Conservation (phyloP, 1,140 invertebrate species). For the Agrilus planipennis region DNA sequence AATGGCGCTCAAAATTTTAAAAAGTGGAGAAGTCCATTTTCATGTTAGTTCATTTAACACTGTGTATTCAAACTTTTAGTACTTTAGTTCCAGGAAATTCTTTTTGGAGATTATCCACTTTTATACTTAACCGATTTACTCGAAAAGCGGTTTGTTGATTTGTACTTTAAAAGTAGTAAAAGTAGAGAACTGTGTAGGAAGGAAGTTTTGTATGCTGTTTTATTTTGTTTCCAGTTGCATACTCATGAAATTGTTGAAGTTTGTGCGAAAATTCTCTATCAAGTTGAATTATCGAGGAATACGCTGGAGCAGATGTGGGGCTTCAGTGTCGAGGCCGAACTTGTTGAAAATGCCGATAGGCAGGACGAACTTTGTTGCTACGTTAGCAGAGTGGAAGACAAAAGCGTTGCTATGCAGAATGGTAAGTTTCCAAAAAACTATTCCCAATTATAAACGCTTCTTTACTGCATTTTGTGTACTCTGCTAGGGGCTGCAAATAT, state of each 20-base stretch:
- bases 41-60: no score
- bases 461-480: not conserved
- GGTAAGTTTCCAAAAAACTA: conserved; percentile 46
- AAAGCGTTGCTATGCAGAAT: conserved; percentile 89
- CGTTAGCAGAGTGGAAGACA: conserved; percentile 87
- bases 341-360: conserved; percentile 88
- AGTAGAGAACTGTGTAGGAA: no score
- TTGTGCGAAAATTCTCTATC: conserved; percentile 92
- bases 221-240: conserved; percentile 61
- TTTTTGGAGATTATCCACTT: no score
- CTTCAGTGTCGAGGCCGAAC: conserved; percentile 91
- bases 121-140: no score
- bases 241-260: conserved; percentile 94
- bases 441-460: not conserved
- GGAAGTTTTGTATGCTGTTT: no score
- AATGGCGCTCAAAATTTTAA: no score
- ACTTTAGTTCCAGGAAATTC: no score
- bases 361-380: conserved; percentile 96
- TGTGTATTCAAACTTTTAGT: no score
- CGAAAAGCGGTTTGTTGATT: no score
- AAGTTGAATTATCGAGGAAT: conserved; percentile 82
- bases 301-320: conserved; percentile 94
- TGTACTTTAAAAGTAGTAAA: no score
- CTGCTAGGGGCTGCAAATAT: no score
- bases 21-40: no score